These are phyloP conservation scores for Mythimna albipuncta DNA, from an alignment of 2,888 invertebrate genomes.

Conservation along the genomic window DNA sequence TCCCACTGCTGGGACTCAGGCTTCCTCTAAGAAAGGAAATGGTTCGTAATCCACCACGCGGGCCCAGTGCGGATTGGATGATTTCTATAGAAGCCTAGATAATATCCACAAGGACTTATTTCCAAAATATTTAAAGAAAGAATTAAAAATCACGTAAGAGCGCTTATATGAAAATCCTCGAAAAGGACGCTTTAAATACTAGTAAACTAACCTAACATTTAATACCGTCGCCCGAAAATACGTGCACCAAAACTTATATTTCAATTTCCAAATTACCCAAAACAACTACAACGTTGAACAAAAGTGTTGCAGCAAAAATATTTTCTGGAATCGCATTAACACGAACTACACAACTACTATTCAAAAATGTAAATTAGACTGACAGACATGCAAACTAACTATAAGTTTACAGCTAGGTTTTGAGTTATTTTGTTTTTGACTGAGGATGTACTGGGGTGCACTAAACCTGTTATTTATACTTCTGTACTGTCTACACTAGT, in stretches of 20 bases:
- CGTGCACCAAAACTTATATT: slow-evolving; percentile 31
- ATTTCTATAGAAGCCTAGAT: too few species aligned
- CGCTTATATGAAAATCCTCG: too few species aligned
- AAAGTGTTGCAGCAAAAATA: slow-evolving; percentile 33
- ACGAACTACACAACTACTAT: slow-evolving; percentile 34
- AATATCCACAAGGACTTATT: too few species aligned
- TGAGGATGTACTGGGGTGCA: background rate
- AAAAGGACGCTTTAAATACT: background rate
- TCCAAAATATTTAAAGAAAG: too few species aligned
- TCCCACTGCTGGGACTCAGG: too few species aligned
- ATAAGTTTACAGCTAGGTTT: background rate
- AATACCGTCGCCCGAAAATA: slow-evolving; percentile 19
- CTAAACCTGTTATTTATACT: background rate
- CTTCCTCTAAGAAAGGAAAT: too few species aligned
- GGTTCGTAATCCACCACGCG: too few species aligned
- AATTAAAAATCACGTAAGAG: too few species aligned
- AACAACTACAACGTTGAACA: slow-evolving; percentile 16
- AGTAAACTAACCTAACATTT: background rate
- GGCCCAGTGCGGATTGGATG: too few species aligned
- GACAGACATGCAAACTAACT: slow-evolving; percentile 32
- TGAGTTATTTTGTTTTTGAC: background rate
- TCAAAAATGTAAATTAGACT: slow-evolving; percentile 42
- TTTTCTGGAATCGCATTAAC: slow-evolving; percentile 33
- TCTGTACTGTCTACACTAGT: too few species aligned
- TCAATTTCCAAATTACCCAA: slow-evolving; percentile 22